These are phyloP conservation scores for Chrosomus eos DNA, from an alignment of 2,797 vertebrate species.

Conservation along the genomic window DNA sequence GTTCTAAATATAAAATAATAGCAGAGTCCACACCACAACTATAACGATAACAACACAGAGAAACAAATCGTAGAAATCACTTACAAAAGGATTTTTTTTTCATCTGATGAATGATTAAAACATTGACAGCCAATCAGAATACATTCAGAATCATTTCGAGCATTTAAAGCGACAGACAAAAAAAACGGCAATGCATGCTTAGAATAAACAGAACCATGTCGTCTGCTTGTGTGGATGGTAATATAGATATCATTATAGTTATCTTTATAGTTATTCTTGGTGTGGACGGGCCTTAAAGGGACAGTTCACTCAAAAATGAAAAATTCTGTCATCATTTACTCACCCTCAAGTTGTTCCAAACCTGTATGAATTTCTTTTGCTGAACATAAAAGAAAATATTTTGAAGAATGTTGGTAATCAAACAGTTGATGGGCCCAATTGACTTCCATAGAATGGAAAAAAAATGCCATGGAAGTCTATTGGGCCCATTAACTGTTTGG, in stretches of 20 bases:
- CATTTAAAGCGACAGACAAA: background rate
- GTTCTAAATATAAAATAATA: background rate
- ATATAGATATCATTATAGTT: background rate
- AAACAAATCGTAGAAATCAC: background rate
- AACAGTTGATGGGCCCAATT: background rate
- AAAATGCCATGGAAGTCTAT: background rate
- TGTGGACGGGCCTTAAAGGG: too few relatives aligned
- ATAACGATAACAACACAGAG: background rate
- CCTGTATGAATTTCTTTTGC: too few relatives aligned
- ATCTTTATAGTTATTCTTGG: too few relatives aligned
- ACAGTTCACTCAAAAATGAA: too few relatives aligned
- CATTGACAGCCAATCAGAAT: background rate
- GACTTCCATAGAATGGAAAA: too few relatives aligned
- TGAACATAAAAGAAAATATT: too few relatives aligned
- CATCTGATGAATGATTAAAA: background rate
- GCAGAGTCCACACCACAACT: background rate
- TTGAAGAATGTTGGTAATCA: background rate
- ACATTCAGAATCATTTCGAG: background rate
- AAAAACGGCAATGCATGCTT: background rate
- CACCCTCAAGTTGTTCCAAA: too few relatives aligned
- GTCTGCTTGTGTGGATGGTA: background rate
- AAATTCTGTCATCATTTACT: too few relatives aligned
- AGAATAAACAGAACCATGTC: background rate
- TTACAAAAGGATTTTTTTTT: background rate
- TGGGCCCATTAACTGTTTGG: background rate